Percentiles rank a stretch among this genome's conserved stretches.
These are phyloP conservation scores for Glyptemys insculpta DNA, from an alignment of 2,797 vertebrate genomes.

Conservation along the genomic window DNA sequence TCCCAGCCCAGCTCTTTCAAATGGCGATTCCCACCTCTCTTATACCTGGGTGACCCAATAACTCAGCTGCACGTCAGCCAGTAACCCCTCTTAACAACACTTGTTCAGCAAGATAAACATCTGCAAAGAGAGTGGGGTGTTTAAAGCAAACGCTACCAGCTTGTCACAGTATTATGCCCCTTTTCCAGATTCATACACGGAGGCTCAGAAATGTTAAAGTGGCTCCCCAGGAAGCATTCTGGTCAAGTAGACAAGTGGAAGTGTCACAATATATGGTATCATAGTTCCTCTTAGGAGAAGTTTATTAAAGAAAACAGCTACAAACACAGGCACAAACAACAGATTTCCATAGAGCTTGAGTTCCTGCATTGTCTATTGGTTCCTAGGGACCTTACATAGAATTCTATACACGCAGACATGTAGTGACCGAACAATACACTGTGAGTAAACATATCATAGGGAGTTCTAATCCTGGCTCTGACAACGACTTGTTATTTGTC, in stretches of 20 bases:
- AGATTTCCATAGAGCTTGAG: fast-evolving
- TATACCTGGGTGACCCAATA: fast-evolving
- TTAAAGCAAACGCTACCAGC: background rate
- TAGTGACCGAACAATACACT: background rate
- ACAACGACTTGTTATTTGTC: background rate
- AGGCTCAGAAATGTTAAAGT: background rate
- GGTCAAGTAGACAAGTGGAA: background rate
- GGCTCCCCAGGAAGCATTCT: background rate
- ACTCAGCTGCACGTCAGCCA: background rate
- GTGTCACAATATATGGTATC: fast-evolving
- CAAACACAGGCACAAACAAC: background rate
- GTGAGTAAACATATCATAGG: background rate
- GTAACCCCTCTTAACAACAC: background rate
- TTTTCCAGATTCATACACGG: background rate
- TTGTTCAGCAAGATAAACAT: background rate
- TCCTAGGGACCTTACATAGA: background rate
- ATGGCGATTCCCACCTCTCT: background rate
- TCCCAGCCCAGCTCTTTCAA: background rate
- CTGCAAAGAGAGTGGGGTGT: background rate
- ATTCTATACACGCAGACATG: background rate
- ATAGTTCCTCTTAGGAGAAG: background rate
- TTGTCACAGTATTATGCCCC: background rate
- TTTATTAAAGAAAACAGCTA: background rate
- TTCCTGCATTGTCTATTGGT: background rate
- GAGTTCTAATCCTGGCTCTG: background rate